Conservation (phyloP, 2,113 vertebrate species). For the Lethenteron reissneri region DNA sequence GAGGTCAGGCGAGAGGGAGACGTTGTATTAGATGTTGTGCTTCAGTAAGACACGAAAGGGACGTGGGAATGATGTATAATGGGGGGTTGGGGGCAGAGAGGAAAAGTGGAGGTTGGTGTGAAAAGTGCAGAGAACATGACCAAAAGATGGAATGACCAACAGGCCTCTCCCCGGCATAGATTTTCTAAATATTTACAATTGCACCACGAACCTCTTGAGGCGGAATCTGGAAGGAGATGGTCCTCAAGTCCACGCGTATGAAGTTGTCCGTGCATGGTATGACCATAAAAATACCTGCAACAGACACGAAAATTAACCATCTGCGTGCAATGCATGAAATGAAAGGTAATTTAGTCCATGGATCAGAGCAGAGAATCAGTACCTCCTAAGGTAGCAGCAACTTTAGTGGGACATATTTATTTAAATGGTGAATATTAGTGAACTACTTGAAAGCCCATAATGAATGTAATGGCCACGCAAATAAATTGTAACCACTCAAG, state of each 20-base stretch:
- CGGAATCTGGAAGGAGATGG: slow-evolving; percentile 6
- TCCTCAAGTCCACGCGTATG: background rate
- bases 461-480: no score
- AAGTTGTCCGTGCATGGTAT: slow-evolving; percentile 3
- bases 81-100: background rate
- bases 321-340: no score
- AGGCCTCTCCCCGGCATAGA: background rate
- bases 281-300: slow-evolving; percentile 1
- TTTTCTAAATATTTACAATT: no score
- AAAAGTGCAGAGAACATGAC: background rate
- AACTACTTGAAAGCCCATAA: no score
- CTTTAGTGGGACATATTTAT: no score
- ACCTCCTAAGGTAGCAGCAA: no score
- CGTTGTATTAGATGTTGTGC: background rate
- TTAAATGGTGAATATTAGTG: no score
- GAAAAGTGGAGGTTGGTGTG: background rate
- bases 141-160: background rate
- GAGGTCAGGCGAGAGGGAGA: background rate
- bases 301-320: no score
- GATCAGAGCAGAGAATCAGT: no score
- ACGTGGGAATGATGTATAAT: no score
- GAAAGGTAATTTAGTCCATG: no score
- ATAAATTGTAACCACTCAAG: no score
- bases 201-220: background rate
- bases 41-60: background rate